These are phyloP conservation scores for Mesorhabditis sp. DNA, from an alignment of 2,888 invertebrate species.

Conservation along the genomic window DNA sequence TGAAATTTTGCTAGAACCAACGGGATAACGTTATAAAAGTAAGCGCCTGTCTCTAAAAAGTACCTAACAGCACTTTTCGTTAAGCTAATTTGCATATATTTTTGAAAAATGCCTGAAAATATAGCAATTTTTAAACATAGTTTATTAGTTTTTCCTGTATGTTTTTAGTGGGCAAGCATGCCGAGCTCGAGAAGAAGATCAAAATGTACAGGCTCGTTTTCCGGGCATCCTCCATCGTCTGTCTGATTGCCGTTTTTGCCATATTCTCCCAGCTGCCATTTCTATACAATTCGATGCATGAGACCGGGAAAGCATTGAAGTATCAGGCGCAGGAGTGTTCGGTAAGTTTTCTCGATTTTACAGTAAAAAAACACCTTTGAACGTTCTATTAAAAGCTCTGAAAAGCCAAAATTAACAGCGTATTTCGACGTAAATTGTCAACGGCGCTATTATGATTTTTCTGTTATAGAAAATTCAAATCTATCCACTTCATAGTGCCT, in stretches of 20 bases:
- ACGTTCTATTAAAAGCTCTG: background rate
- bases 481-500: too few relatives aligned
- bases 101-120: too few relatives aligned
- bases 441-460: too few relatives aligned
- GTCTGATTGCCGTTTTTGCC: slow-evolving; percentile 8
- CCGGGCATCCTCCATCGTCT: slow-evolving; percentile 7
- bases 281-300: background rate
- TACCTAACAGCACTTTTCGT: too few relatives aligned
- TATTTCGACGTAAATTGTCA: too few relatives aligned
- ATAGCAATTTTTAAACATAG: too few relatives aligned
- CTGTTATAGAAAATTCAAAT: too few relatives aligned
- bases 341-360: background rate
- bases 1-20: too few relatives aligned
- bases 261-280: background rate
- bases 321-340: slow-evolving; percentile 2
- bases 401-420: background rate
- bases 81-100: too few relatives aligned
- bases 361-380: background rate
- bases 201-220: background rate
- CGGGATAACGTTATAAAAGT: too few relatives aligned
- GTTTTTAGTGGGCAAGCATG: background rate
- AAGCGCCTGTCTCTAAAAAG: too few relatives aligned
- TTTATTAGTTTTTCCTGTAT: too few relatives aligned
- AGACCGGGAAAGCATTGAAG: background rate
- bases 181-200: background rate